Conservation (phyloP, 2,797 vertebrate species). For the Anguilla pacifica region DNA sequence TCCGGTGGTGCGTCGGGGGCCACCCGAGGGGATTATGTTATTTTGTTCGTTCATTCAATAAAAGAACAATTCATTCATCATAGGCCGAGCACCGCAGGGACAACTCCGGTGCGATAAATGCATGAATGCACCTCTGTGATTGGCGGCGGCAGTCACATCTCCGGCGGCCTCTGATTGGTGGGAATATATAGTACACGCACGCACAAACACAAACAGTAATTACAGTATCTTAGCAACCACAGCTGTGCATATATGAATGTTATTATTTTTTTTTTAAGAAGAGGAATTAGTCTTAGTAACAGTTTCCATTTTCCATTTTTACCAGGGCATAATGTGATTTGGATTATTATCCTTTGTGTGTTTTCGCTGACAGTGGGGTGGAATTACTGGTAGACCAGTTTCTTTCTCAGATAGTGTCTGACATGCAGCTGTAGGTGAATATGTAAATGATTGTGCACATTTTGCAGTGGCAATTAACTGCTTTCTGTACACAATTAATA, state of each 20-base stretch:
- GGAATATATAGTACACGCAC: not conserved
- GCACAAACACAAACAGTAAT: too few relatives aligned
- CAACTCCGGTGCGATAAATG: not conserved
- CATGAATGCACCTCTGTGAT: not conserved
- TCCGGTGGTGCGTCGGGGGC: not conserved
- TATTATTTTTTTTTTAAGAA: not conserved
- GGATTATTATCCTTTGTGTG: constrained; percentile 11
- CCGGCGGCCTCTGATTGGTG: not conserved
- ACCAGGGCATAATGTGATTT: not conserved
- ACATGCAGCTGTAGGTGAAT: not conserved
- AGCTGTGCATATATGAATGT: not conserved
- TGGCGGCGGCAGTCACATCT: not conserved
- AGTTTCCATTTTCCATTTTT: not conserved
- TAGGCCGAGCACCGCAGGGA: not conserved
- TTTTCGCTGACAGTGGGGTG: not conserved
- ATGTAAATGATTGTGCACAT: not conserved
- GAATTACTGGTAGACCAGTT: not conserved
- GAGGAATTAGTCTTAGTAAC: not conserved
- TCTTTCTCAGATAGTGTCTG: not conserved
- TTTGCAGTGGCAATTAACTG: constrained; percentile 28
- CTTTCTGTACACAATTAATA: constrained; percentile 24
- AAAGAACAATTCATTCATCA: not conserved
- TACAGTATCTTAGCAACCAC: not conserved
- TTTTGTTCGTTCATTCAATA: not conserved
- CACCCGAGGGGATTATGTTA: not conserved